Percentiles rank a stretch among this genome's conserved stretches.
Evolutionary conservation across 2,888 invertebrate species (phyloP).

Genomic region (Drosophila limbata): DNA sequence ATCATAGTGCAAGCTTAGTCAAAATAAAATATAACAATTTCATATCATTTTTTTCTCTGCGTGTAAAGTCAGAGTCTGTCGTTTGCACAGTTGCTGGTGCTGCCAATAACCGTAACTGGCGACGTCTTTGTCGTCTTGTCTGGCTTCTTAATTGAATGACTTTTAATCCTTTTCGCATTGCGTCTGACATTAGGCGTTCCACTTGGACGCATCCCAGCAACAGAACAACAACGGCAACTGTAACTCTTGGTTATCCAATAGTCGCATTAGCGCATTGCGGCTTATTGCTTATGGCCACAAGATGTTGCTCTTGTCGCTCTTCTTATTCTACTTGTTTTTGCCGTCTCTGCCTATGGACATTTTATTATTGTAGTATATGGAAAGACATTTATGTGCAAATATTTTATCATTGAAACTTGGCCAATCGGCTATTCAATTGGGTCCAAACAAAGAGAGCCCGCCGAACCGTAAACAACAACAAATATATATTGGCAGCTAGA

Average conservation of each 20-base stretch:
- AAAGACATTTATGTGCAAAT: constrained; percentile 82
- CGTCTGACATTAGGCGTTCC: constrained; percentile 76
- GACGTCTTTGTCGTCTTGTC: constrained; percentile 39
- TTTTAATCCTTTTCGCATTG: constrained; percentile 83
- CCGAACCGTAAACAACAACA: constrained; percentile 63
- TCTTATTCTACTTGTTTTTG: constrained; percentile 28
- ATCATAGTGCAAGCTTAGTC: too few species aligned
- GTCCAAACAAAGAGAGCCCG: constrained; percentile 59
- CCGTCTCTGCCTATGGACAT: constrained; percentile 67
- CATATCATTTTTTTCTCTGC: neutral
- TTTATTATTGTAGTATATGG: constrained; percentile 73
- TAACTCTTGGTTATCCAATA: constrained; percentile 40
- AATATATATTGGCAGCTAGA: constrained; percentile 37
- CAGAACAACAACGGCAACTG: constrained; percentile 12
- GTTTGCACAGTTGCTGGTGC: constrained; percentile 14
- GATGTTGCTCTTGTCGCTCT: constrained; percentile 26
- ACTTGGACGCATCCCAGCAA: constrained; percentile 48
- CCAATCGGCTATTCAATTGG: constrained; percentile 47
- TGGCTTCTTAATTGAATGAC: constrained; percentile 75
- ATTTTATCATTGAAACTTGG: constrained; percentile 78
- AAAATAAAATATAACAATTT: too few species aligned
- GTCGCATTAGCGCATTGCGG: constrained; percentile 72
- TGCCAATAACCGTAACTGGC: constrained; percentile 45
- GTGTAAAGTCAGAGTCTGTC: constrained; percentile 3
- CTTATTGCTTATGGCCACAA: constrained; percentile 72